A percentile compares a stretch with the other conserved stretches of the same genome.
Conservation (phyloP, 2,113 vertebrate genomes). For the Mesocricetus auratus region DNA sequence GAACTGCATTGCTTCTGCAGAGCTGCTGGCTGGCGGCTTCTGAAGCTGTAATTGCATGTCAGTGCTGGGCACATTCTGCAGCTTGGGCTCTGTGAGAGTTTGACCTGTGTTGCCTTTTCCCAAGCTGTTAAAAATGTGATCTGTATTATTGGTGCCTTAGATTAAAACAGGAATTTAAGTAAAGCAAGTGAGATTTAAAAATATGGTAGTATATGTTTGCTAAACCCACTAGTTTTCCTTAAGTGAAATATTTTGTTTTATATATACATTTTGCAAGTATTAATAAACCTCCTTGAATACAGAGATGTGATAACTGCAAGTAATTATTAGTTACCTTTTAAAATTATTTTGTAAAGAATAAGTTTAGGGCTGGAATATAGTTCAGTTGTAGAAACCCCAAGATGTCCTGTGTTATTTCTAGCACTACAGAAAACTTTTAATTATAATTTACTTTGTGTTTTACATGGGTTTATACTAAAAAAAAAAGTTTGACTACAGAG, state of each 20-base stretch:
- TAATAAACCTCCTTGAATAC: not conserved
- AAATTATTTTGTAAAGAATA: conserved; percentile 29
- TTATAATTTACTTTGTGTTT: conserved; percentile 41
- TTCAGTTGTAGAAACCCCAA: not conserved
- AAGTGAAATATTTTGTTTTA: conserved; percentile 41
- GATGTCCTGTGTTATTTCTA: not conserved
- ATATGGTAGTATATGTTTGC: not conserved
- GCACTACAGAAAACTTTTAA: not conserved
- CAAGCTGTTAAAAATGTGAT: conserved; percentile 39
- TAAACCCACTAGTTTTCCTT: conserved; percentile 36
- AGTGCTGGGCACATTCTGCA: not conserved
- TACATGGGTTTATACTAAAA: not conserved
- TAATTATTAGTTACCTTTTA: conserved; percentile 25
- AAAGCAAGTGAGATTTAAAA: not conserved
- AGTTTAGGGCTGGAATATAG: not conserved
- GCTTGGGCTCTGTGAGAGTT: not conserved
- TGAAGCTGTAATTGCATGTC: not conserved
- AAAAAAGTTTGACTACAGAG: conserved; percentile 9
- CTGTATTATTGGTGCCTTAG: conserved; percentile 8
- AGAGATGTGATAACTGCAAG: conserved; percentile 5
- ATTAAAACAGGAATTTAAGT: conserved; percentile 45
- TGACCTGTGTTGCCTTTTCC: conserved; percentile 12
- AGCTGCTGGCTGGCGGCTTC: conserved; percentile 9
- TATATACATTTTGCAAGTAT: conserved; percentile 6
- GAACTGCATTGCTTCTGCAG: not conserved